Conservation (phyloP, 2,888 invertebrate genomes). For the Tenthredo notha region DNA sequence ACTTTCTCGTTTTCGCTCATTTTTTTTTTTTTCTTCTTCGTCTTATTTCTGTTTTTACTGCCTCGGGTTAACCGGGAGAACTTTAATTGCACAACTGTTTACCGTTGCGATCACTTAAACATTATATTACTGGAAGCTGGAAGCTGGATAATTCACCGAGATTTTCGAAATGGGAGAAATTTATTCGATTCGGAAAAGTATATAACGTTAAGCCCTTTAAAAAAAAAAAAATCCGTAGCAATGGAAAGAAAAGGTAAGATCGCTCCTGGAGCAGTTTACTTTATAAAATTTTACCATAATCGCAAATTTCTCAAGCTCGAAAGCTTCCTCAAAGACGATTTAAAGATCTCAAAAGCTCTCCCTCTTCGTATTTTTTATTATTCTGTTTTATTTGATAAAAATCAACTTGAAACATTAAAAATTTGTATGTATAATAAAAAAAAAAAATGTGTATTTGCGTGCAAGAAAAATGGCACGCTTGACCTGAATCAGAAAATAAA, state of each 20-base stretch:
- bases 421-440: neutral
- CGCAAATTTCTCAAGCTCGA: neutral
- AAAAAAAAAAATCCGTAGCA: neutral
- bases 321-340: neutral
- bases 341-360: neutral
- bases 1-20: neutral
- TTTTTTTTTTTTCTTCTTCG: neutral
- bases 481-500: neutral
- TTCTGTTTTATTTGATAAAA: neutral
- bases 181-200: neutral
- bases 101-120: neutral
- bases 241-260: neutral
- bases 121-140: neutral
- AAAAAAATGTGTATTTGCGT: constrained; percentile 1
- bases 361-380: neutral
- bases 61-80: constrained; percentile 2
- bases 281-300: neutral
- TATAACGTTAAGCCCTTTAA: neutral
- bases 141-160: neutral
- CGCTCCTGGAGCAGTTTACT: neutral
- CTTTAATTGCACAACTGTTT: constrained; percentile 12
- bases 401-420: neutral
- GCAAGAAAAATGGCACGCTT: constrained; percentile 11
- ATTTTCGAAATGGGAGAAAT: neutral
- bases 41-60: neutral